These are phyloP conservation scores for Scaptomyza reducta DNA, from an alignment of 2,888 invertebrate genomes.

Conservation along the genomic window DNA sequence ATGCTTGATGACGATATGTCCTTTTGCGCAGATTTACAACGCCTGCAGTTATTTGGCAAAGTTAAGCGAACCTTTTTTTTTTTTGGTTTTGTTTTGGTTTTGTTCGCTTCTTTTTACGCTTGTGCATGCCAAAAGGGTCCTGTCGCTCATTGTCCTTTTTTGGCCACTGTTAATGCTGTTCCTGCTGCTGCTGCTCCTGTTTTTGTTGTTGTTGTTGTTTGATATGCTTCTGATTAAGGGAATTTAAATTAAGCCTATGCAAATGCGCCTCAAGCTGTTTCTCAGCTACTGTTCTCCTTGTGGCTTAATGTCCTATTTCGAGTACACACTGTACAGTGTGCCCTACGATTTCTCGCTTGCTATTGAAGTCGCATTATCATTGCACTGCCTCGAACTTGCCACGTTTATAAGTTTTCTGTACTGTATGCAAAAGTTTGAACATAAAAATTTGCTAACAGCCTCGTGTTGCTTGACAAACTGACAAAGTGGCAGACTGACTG, in stretches of 20 bases:
- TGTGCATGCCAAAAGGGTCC: conserved; percentile 65
- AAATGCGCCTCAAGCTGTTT: conserved; percentile 73
- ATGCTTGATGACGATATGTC: conserved; percentile 57
- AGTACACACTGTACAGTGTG: conserved; percentile 5
- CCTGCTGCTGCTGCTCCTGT: conserved; percentile 19
- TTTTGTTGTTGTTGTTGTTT: conserved; percentile 46
- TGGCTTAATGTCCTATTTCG: conserved; percentile 39
- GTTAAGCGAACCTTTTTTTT: conserved; percentile 67
- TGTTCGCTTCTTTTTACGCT: conserved; percentile 17
- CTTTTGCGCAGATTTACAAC: conserved; percentile 57
- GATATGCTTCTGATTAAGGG: conserved; percentile 71
- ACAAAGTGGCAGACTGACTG: conserved; percentile 29
- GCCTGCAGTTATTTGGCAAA: conserved; percentile 78
- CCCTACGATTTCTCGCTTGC: conserved; percentile 5
- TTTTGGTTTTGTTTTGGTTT: not conserved
- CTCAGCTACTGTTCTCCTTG: conserved; percentile 3
- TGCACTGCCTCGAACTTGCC: conserved; percentile 38
- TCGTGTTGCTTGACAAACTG: conserved; percentile 48
- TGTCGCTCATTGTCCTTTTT: conserved; percentile 66
- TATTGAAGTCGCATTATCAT: conserved; percentile 30
- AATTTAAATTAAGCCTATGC: conserved; percentile 81
- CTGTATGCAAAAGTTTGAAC: conserved; percentile 63
- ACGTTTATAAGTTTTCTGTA: conserved; percentile 15
- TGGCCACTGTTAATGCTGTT: conserved; percentile 22
- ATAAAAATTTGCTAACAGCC: conserved; percentile 67